Percentiles rank a stretch among this genome's conserved stretches.
phyloP scores from a whole-genome alignment of 2,797 vertebrate species.

The Hoplostethus mediterraneus region DNA sequence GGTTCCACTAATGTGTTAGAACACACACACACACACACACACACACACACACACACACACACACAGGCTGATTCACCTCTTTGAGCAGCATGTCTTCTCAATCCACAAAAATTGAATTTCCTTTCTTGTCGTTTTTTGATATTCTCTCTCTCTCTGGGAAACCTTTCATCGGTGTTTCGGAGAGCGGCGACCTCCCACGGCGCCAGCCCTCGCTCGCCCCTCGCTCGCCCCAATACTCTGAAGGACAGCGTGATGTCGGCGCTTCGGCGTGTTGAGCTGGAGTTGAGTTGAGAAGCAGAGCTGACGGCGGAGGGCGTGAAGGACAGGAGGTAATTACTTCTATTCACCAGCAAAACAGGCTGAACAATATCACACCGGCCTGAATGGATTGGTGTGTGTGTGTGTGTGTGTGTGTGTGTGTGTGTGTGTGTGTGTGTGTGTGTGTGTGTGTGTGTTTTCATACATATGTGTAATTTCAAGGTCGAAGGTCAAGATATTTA shows the following conservation, averaged over 20 bases:
- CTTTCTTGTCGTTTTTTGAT: not conserved
- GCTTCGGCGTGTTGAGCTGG: conserved; percentile 16
- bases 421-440: not conserved
- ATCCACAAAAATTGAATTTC: not conserved
- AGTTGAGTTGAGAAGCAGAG: conserved; percentile 32
- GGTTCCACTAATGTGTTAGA: too few relatives aligned
- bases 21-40: too few relatives aligned
- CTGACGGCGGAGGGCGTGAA: conserved; percentile 33
- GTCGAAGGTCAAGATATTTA: too few relatives aligned
- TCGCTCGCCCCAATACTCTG: too few relatives aligned
- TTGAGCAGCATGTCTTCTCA: not conserved
- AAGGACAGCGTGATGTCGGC: too few relatives aligned
- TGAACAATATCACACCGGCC: conserved; percentile 21
- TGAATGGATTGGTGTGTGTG: not conserved
- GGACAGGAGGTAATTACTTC: conserved; percentile 54
- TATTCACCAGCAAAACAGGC: conserved; percentile 39
- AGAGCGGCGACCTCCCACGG: too few relatives aligned
- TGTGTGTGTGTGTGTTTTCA: conserved; percentile 16
- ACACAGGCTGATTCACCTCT: not conserved
- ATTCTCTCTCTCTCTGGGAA: too few relatives aligned
- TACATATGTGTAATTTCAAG: not conserved
- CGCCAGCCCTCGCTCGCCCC: too few relatives aligned
- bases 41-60: not conserved
- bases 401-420: not conserved
- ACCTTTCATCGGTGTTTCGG: too few relatives aligned